These are phyloP conservation scores for Bufo gargarizans DNA, from an alignment of 2,113 vertebrate genomes.

Conservation along the genomic window DNA sequence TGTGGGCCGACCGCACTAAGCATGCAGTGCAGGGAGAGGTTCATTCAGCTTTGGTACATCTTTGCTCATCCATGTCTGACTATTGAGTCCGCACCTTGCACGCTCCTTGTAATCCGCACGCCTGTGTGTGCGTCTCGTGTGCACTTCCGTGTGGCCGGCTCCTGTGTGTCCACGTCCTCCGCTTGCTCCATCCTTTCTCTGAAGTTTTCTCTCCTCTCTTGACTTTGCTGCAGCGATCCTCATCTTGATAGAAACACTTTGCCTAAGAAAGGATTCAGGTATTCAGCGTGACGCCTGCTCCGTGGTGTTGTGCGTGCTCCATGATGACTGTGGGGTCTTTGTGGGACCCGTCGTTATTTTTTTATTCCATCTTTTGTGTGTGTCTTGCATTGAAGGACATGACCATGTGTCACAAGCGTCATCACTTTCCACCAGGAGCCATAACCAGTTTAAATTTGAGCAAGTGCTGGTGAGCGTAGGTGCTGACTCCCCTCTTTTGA, in stretches of 20 bases:
- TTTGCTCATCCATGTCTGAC: neutral
- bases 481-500: neutral
- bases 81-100: constrained; percentile 26
- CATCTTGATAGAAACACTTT: constrained; percentile 98
- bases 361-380: neutral
- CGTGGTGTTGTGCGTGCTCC: constrained; percentile 68
- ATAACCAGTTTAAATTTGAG: neutral
- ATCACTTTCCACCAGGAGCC: neutral
- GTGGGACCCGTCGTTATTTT: constrained; percentile 29
- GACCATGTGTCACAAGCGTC: neutral
- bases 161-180: neutral
- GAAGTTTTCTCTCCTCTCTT: constrained; percentile 86
- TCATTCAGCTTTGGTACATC: neutral
- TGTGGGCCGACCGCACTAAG: no score
- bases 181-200: constrained; percentile 65
- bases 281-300: constrained; percentile 72
- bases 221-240: constrained; percentile 87
- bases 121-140: neutral
- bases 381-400: constrained; percentile 18
- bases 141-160: constrained; percentile 25
- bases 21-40: no score
- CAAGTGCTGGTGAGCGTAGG: neutral
- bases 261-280: constrained; percentile 98
- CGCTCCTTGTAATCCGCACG: constrained; percentile 15
- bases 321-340: neutral